These are phyloP conservation scores for Pyralis farinalis DNA, from an alignment of 2,888 invertebrate species.

Conservation along the genomic window DNA sequence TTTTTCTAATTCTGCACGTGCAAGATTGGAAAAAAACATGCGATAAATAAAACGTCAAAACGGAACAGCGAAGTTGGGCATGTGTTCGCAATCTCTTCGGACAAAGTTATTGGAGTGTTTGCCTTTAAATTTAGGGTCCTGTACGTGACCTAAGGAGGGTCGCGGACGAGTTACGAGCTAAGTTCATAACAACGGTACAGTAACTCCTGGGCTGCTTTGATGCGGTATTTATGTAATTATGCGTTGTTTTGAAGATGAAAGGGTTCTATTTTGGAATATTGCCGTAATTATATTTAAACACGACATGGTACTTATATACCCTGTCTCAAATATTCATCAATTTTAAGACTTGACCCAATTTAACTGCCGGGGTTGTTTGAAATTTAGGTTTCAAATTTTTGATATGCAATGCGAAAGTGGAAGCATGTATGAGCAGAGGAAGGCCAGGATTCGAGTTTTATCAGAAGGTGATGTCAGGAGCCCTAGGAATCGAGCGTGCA, in stretches of 20 bases:
- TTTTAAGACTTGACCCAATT: too few relatives aligned
- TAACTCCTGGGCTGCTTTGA: slow-evolving; percentile 17
- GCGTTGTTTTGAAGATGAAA: neutral
- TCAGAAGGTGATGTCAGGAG: too few relatives aligned
- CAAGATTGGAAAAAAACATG: neutral
- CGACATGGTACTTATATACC: too few relatives aligned
- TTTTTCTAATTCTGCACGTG: neutral
- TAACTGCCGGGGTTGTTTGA: too few relatives aligned
- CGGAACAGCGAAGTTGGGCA: slow-evolving; percentile 6
- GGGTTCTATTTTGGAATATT: too few relatives aligned
- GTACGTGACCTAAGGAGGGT: slow-evolving; percentile 64
- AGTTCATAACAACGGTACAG: slow-evolving; percentile 49
- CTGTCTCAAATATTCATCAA: too few relatives aligned
- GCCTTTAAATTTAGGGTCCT: slow-evolving; percentile 68
- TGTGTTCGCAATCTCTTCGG: slow-evolving; percentile 34
- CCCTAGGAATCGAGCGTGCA: too few relatives aligned
- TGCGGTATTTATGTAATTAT: neutral
- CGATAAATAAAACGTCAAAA: neutral
- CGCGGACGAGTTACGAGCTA: slow-evolving; percentile 60
- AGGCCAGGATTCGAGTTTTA: too few relatives aligned
- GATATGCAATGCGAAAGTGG: too few relatives aligned
- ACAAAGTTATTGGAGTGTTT: slow-evolving; percentile 63
- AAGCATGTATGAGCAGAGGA: too few relatives aligned
- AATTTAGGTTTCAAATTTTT: too few relatives aligned
- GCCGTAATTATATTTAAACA: too few relatives aligned